A percentile compares a stretch with the other conserved stretches of the same genome.
Evolutionary conservation across 2,888 invertebrate genomes (phyloP).

Genomic region (Caenorhabditis afra): DNA sequence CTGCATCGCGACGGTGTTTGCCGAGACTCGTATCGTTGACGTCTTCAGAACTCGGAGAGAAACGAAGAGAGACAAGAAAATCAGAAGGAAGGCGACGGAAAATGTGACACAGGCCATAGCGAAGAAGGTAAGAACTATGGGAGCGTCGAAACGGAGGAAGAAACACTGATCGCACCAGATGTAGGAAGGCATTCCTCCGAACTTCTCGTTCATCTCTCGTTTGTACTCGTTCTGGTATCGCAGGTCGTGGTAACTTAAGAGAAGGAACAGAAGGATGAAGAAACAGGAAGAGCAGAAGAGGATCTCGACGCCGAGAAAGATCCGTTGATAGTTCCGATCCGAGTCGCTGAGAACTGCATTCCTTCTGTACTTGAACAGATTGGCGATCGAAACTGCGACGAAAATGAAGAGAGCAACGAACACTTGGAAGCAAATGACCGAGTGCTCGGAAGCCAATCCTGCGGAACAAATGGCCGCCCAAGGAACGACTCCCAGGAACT

Average conservation of each 20-base stretch:
- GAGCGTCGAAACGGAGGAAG: slow-evolving; percentile 6
- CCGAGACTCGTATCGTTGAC: background rate
- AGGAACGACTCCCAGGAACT: background rate
- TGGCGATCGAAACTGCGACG: background rate
- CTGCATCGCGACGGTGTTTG: background rate
- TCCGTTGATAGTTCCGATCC: background rate
- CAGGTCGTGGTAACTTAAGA: too few relatives aligned
- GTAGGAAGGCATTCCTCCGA: background rate
- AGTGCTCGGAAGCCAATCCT: background rate
- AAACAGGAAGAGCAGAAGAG: background rate
- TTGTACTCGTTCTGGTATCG: too few relatives aligned
- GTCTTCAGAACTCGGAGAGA: background rate
- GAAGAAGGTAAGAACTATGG: slow-evolving; percentile 1
- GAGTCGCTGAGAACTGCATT: background rate
- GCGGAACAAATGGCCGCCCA: slow-evolving; percentile 3
- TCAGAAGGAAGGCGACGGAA: background rate
- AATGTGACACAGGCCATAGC: background rate
- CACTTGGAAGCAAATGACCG: slow-evolving; percentile 2
- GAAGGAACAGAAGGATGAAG: too few relatives aligned
- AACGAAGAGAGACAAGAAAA: background rate
- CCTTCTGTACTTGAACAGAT: slow-evolving; percentile 6
- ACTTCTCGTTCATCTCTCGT: background rate
- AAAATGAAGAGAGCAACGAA: background rate
- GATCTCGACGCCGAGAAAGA: background rate
- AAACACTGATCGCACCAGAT: slow-evolving; percentile 9